Base-by-base conservation (phyloP, 2,888 invertebrate genomes). In the Ennomos erosarius region DNA sequence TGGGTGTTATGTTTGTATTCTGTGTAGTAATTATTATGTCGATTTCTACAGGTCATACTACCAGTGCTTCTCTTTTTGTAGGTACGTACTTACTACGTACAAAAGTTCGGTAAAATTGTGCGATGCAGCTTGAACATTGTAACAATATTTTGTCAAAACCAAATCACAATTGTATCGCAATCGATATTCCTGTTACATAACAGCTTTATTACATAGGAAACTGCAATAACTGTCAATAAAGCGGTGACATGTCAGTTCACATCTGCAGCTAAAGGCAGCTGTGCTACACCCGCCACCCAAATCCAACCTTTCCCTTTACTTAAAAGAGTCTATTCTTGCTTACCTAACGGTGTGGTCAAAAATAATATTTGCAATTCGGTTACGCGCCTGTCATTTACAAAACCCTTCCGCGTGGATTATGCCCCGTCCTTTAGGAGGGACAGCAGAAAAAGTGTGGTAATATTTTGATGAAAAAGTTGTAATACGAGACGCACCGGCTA, bases 361-460 rank as follows among this genome's bases (percentile, higher is more conserved):
- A 73, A 72, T 69, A 74, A 73, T 72, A 73, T 76, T 78, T 70
- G 71, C 68, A 64, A 69, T 71, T 70, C 66, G 57, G 63, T 68
- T 71, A 68, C 84, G 81, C 85, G 87, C 86, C 88, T 82, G 84
- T 82, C 83, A 82, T 85, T 85, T 82, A 77, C 73, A 70, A 69
- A 86, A 85, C 87, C 88, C 87, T 88, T 88, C 88, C 88, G 88
- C 83, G 80, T 86, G 62, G 79, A 80, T 83, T 84, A 81, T 65
- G 72, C 78, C 79, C 76, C 69, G 26, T 44, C 68, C 70, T 78
- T 70, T 65, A 64, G 73, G 67, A 85, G 61, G 45, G 81, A 69
- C 53, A 57, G 72, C 78, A 84, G 74, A 80, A 75, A 72, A 74
- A 64, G 11, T 39, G 48, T 48, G 49, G 47, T 63, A 61, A 59